These are phyloP conservation scores for Xestia c-nigrum DNA, from an alignment of 2,888 invertebrate species.

Conservation along the genomic window DNA sequence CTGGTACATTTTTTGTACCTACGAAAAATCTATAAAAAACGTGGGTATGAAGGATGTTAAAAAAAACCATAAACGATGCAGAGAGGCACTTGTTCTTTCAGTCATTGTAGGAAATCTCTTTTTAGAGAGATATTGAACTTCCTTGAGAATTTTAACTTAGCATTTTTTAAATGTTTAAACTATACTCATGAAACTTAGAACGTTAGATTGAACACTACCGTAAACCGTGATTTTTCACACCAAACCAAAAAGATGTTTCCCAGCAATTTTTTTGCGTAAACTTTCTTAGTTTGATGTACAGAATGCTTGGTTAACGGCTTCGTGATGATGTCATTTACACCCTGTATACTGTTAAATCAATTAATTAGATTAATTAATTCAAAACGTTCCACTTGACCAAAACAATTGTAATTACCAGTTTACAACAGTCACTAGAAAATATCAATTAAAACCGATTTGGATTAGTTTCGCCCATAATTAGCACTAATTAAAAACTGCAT, in stretches of 20 bases:
- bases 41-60: neutral
- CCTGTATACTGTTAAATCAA: neutral
- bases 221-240: neutral
- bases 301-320: neutral
- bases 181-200: neutral
- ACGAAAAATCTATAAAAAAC: neutral
- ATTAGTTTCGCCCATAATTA: conserved; percentile 64
- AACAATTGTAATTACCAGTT: conserved; percentile 18
- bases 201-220: neutral
- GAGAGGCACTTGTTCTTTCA: neutral
- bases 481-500: conserved; percentile 42
- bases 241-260: neutral
- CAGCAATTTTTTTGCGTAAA: neutral
- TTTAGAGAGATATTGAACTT: neutral
- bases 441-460: conserved; percentile 64
- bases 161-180: neutral
- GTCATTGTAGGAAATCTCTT: neutral
- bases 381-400: conserved; percentile 8
- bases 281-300: neutral
- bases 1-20: neutral
- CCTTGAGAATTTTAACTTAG: rapidly evolving
- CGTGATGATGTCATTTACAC: neutral
- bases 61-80: neutral
- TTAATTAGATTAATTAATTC: neutral
- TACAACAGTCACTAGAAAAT: conserved; percentile 17